Conservation (phyloP, 2,113 vertebrate species). For the Spizaetus ornatus region DNA sequence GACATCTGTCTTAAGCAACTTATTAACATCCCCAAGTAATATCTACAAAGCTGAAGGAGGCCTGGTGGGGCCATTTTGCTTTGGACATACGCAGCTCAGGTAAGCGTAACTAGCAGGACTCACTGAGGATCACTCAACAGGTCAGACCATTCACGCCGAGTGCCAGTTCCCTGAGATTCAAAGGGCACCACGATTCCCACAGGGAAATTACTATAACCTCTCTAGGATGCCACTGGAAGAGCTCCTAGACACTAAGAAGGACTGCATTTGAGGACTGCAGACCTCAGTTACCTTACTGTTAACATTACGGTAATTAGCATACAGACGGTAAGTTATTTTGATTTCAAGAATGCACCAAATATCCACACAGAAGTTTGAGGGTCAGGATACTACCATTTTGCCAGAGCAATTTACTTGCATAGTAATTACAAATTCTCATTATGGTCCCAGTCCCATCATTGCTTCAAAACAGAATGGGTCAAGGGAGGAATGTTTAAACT, state of each 20-base stretch:
- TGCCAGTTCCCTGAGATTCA: rapidly evolving
- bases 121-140: neutral
- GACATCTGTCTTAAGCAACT: neutral
- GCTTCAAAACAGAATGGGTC: neutral
- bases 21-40: neutral
- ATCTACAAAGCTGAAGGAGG: neutral
- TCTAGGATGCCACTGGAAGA: rapidly evolving
- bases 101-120: neutral
- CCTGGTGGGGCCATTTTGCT: neutral
- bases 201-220: neutral
- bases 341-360: neutral
- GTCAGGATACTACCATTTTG: neutral
- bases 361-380: neutral
- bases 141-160: rapidly evolving
- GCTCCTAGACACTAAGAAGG: neutral
- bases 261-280: neutral
- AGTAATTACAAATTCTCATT: neutral
- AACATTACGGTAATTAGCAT: neutral
- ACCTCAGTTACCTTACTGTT: neutral
- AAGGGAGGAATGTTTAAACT: neutral
- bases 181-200: neutral
- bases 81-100: neutral
- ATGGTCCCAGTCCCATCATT: neutral
- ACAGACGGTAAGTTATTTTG: rapidly evolving
- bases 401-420: neutral